Evolutionary conservation across 2,113 vertebrate species (phyloP), one percentile per base, ranked within the genome.

Genomic region (Aix galericulata): DNA sequence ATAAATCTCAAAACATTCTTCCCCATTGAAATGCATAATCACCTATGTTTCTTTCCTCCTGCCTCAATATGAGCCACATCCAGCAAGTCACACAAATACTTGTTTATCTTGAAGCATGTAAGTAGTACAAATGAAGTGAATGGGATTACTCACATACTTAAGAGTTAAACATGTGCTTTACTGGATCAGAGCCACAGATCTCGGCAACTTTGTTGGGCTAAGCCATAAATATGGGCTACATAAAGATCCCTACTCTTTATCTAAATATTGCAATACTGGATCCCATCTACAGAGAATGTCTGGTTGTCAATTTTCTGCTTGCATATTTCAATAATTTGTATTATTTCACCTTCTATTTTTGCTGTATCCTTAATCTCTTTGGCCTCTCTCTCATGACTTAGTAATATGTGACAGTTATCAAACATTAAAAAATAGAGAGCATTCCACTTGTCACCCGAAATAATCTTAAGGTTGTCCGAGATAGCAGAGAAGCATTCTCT

Each of bases 51-150:
- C 63, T 40, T 74, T 77, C 36, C 68, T 88, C n/a, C 38, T 74
- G 62, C 20, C 32, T 78, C 46, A 40, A 32, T 32, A 48, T 74
- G 44, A 69, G 68, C 32, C 52, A 56, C 56, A 76, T 77, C 60
- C 1, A 2, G 64, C 50, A 91, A 89, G 56, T 52, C 42, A 86
- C 5, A 2, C 34, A 75, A 90, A 62, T 77, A 85, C 50, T 94
- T 93, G 89, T 91, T 91, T 94, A 84, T 79, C 89, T 84, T 68
- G 11, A 81, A 75, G 48, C 10, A 25, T 4, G 3, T 90, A 48
- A 95, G 74, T 76, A 82, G 73, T 76, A 93, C 80, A 92, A 84
- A 96, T 84, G 34, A 92, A 86, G 73, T 91, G 76, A 95, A 93
- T 86, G 88, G 73, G 69, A 92, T 91, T 93, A 73, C 48, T 84